Evolutionary conservation across 2,888 invertebrate species (phyloP).

Genomic region (Oscheius onirici): DNA sequence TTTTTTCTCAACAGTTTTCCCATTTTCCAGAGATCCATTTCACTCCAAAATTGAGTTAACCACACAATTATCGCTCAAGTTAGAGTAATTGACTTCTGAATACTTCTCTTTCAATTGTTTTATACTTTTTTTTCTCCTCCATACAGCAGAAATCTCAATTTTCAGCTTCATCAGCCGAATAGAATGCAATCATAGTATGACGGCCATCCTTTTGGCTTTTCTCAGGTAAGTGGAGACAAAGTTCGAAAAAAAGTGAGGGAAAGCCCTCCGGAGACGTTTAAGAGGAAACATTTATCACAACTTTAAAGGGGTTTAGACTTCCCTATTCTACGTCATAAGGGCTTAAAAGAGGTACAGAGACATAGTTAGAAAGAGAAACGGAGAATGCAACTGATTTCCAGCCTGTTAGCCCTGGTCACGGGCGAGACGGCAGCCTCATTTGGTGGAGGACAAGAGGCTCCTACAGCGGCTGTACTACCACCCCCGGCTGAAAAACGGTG

Average conservation of each 20-base stretch:
- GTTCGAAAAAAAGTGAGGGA: background rate
- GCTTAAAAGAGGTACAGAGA: too few relatives aligned
- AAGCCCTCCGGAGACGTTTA: background rate
- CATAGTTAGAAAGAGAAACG: too few relatives aligned
- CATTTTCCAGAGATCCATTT: background rate
- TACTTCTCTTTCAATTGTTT: background rate
- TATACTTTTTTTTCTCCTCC: background rate
- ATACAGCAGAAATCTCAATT: background rate
- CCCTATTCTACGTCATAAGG: too few relatives aligned
- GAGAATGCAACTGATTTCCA: too few relatives aligned
- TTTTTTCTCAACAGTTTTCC: background rate
- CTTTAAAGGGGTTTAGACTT: too few relatives aligned
- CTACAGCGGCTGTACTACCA: constrained; percentile 1
- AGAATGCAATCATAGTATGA: constrained; percentile 27
- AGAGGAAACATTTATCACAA: background rate
- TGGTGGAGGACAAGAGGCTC: background rate
- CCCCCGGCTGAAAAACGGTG: constrained; percentile 27
- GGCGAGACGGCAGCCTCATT: background rate
- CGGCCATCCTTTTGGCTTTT: constrained; percentile 15
- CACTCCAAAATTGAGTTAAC: background rate
- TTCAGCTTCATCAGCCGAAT: background rate
- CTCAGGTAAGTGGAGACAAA: background rate
- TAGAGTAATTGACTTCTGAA: background rate
- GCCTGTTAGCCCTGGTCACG: constrained; percentile 1
- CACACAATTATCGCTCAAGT: background rate